A percentile compares a stretch with the other conserved stretches of the same genome.
These are phyloP conservation scores for Agrotis segetum DNA, from an alignment of 2,888 invertebrate genomes.

Conservation along the genomic window DNA sequence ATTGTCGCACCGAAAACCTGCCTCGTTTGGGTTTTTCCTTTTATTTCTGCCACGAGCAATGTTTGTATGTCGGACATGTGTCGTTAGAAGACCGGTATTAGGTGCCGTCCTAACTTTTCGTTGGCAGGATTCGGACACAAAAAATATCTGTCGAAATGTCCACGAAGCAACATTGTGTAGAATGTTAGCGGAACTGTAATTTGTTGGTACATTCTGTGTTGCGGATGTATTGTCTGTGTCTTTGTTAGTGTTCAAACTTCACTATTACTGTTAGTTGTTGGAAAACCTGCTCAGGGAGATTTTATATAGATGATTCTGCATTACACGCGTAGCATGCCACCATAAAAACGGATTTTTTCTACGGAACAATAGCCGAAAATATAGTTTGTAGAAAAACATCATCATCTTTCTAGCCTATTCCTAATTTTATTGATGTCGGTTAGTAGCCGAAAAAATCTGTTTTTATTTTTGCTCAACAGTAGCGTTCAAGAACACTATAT, in stretches of 20 bases:
- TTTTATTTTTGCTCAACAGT: too few species aligned
- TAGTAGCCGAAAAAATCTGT: too few species aligned
- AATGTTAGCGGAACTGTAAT: neutral
- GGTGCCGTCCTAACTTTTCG: conserved; percentile 37
- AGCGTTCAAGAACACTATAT: too few species aligned
- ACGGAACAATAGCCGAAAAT: too few species aligned
- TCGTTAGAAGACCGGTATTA: conserved; percentile 10
- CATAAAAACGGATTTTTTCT: too few species aligned
- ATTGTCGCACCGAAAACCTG: neutral
- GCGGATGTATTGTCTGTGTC: neutral
- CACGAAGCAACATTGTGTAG: conserved; percentile 8
- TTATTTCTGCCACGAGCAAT: conserved; percentile 8
- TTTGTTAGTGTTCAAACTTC: neutral
- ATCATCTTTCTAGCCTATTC: too few species aligned
- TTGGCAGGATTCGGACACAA: neutral
- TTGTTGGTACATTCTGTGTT: neutral
- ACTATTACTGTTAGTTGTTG: neutral
- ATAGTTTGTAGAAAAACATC: too few species aligned
- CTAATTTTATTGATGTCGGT: too few species aligned
- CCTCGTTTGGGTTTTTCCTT: conserved; percentile 1
- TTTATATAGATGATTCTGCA: too few species aligned
- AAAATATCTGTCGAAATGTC: conserved; percentile 29
- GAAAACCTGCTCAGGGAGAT: too few species aligned
- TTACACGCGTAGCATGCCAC: too few species aligned
- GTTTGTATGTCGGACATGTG: conserved; percentile 16